Conservation (phyloP, 2,113 vertebrate genomes). For the Odocoileus virginianus region DNA sequence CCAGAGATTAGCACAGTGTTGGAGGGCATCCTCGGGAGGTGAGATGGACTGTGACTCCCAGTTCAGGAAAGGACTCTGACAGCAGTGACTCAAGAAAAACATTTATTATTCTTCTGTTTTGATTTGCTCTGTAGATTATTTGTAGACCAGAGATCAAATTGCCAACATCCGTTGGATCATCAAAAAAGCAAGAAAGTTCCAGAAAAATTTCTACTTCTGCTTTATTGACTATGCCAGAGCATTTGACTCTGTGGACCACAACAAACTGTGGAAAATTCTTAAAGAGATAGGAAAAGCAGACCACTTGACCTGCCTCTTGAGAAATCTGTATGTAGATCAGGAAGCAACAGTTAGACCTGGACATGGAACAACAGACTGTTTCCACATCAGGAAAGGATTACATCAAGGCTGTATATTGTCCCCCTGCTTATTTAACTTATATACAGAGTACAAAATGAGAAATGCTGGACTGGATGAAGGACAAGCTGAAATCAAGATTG, state of each 20-base stretch:
- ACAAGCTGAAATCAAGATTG: not conserved
- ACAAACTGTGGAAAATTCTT: not conserved
- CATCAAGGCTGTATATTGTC: not conserved
- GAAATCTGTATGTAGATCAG: not conserved
- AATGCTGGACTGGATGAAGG: not conserved
- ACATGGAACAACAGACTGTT: not conserved
- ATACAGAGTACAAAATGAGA: not conserved
- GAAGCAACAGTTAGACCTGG: not conserved
- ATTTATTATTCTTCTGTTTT: not conserved
- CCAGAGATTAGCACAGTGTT: not conserved
- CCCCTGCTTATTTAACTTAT: not conserved
- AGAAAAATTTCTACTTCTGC: not conserved
- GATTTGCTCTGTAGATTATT: not conserved
- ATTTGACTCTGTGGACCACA: not conserved
- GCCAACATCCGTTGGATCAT: not conserved
- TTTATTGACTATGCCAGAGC: not conserved
- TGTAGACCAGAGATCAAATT: not conserved
- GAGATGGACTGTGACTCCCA: not conserved
- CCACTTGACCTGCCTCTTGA: not conserved
- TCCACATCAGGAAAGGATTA: not conserved
- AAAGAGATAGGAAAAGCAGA: not conserved
- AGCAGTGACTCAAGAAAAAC: not conserved
- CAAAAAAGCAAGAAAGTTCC: not conserved
- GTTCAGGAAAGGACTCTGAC: not conserved
- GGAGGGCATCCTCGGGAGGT: not conserved